These are phyloP conservation scores for Monopis laevigella DNA, from an alignment of 2,888 invertebrate genomes.

Conservation along the genomic window DNA sequence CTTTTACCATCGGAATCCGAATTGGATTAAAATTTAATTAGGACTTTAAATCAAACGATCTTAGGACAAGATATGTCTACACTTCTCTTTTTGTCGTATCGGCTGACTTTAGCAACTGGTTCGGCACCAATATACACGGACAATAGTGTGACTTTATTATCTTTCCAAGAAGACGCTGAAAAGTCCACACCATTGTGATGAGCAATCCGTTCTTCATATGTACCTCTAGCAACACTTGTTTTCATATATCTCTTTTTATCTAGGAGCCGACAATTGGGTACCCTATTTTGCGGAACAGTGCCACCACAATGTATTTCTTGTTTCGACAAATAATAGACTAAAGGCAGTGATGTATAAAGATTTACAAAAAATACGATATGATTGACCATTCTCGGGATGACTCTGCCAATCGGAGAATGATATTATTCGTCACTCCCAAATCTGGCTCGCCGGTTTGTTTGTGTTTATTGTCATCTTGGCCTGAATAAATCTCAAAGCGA, in stretches of 20 bases:
- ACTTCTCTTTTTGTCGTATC: neutral
- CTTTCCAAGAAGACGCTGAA: slow-evolving; percentile 15
- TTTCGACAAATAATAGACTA: slow-evolving; percentile 6
- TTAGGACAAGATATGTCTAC: neutral
- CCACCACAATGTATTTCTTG: slow-evolving; percentile 8
- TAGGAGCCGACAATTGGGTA: slow-evolving; percentile 7
- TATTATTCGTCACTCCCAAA: neutral
- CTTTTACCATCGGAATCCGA: too few species aligned
- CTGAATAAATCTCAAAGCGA: slow-evolving; percentile 13
- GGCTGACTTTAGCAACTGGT: slow-evolving; percentile 12
- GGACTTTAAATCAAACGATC: too few species aligned
- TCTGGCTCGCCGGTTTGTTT: slow-evolving; percentile 11
- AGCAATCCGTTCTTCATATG: slow-evolving; percentile 13
- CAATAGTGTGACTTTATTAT: slow-evolving; percentile 17
- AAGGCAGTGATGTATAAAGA: slow-evolving; percentile 10
- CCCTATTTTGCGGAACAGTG: slow-evolving; percentile 1
- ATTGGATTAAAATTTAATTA: too few species aligned
- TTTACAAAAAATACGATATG: slow-evolving; percentile 12
- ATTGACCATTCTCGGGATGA: slow-evolving; percentile 1
- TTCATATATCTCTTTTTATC: slow-evolving; percentile 11
- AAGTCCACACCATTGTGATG: slow-evolving; percentile 15
- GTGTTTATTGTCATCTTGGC: neutral
- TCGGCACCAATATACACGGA: slow-evolving; percentile 18
- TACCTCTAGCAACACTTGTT: slow-evolving; percentile 12
- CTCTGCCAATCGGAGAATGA: neutral